These are phyloP conservation scores for Euphydryas editha DNA, from an alignment of 2,888 invertebrate species.

Conservation along the genomic window DNA sequence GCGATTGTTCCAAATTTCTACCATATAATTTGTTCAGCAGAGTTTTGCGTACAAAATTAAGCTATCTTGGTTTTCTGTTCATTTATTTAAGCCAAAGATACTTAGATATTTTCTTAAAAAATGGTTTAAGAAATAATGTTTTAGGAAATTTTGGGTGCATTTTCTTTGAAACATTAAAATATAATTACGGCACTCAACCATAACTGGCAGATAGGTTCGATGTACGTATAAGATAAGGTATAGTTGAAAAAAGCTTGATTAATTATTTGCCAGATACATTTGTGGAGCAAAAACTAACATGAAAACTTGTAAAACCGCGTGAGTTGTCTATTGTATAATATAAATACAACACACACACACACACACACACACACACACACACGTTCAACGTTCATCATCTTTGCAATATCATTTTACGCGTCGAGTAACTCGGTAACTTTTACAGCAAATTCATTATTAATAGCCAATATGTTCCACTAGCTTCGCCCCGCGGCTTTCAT, in stretches of 20 bases:
- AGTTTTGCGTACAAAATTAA: slow-evolving; percentile 20
- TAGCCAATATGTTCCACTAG: slow-evolving; percentile 64
- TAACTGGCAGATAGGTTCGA: too few relatives aligned
- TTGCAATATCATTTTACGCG: slow-evolving; percentile 23
- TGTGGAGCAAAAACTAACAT: too few relatives aligned
- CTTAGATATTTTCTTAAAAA: neutral
- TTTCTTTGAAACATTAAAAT: neutral
- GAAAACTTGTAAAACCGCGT: too few relatives aligned
- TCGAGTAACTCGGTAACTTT: slow-evolving; percentile 22
- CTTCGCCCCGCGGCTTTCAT: slow-evolving; percentile 53
- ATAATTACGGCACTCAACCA: neutral
- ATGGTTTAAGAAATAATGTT: neutral
- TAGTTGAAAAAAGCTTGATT: too few relatives aligned
- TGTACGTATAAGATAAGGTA: too few relatives aligned
- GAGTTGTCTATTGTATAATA: neutral
- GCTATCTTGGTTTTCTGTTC: slow-evolving; percentile 26
- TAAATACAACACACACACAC: neutral
- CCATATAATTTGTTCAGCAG: slow-evolving; percentile 24
- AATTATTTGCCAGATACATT: too few relatives aligned
- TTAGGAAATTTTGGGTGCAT: neutral
- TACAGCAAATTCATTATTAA: slow-evolving; percentile 56
- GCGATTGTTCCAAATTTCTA: slow-evolving; percentile 28
- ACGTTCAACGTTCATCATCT: neutral
- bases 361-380: neutral
- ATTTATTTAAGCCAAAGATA: slow-evolving; percentile 30